phyloP scores from a whole-genome alignment of 2,113 vertebrate genomes.

The Cyanistes caeruleus region DNA sequence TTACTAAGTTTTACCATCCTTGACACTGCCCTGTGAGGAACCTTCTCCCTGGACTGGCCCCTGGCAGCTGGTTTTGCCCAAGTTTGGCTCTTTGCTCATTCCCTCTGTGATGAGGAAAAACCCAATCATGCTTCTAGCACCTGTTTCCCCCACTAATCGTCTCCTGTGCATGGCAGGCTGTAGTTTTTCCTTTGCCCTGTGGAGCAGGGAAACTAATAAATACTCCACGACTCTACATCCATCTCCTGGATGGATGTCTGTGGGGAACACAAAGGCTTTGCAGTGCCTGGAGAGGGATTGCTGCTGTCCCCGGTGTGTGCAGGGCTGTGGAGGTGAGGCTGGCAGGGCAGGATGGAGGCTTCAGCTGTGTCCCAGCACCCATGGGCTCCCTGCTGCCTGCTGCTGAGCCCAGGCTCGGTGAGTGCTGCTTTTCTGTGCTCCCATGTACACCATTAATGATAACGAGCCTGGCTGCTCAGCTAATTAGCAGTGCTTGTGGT shows the following conservation, averaged over 20 bases:
- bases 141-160: neutral
- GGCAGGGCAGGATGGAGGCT: neutral
- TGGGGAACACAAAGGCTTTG: neutral
- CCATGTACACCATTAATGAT: neutral
- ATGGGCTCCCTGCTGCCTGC: neutral
- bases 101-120: neutral
- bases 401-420: neutral
- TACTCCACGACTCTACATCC: neutral
- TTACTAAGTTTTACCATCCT: neutral
- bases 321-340: neutral
- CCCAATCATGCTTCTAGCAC: neutral
- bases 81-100: neutral
- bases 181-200: neutral
- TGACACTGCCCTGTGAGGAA: neutral
- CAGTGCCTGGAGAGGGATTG: neutral
- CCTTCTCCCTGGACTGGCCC: fast-evolving
- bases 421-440: neutral
- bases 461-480: neutral
- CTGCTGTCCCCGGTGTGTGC: neutral
- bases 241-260: neutral
- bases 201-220: neutral
- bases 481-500: neutral
- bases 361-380: neutral
- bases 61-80: neutral
- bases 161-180: neutral